phyloP scores from a whole-genome alignment of 1,140 invertebrate species.

The Myzus persicae region DNA sequence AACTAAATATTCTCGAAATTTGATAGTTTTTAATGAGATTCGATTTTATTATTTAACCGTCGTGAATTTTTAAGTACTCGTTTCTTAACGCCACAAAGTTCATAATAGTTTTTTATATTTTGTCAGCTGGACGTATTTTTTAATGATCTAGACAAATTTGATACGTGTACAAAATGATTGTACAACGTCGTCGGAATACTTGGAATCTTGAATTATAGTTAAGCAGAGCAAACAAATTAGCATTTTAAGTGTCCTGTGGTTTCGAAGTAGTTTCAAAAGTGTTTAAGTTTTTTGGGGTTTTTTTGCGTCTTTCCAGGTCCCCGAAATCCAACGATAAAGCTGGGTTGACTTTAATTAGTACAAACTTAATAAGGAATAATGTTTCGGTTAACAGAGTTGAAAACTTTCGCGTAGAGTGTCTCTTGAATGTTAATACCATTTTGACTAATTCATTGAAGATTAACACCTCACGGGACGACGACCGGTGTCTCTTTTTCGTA shows the following conservation, averaged over 20 bases:
- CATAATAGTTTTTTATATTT: background rate
- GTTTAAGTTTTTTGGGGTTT: conserved; percentile 50
- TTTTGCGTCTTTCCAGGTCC: background rate
- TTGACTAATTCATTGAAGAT: conserved; percentile 59
- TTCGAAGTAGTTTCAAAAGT: conserved; percentile 50
- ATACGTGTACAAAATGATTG: background rate
- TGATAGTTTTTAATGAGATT: background rate
- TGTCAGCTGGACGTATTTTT: background rate
- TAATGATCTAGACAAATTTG: background rate
- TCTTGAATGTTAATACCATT: conserved; percentile 57
- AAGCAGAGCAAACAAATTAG: conserved; percentile 41
- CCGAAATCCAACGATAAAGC: conserved; percentile 44
- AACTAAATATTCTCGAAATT: background rate
- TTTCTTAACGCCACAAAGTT: background rate
- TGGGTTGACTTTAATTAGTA: conserved; percentile 56
- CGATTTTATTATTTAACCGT: background rate
- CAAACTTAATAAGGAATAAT: conserved; percentile 57
- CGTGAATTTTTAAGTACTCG: background rate
- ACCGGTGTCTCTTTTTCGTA: conserved; percentile 49
- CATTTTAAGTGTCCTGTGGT: conserved; percentile 53
- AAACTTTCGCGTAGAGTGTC: conserved; percentile 53
- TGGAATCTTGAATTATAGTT: conserved; percentile 33
- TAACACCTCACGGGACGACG: conserved; percentile 56
- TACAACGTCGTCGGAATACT: background rate
- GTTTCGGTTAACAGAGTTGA: conserved; percentile 55